These are phyloP conservation scores for Phlogophora meticulosa DNA, from an alignment of 2,888 invertebrate genomes.

Conservation along the genomic window DNA sequence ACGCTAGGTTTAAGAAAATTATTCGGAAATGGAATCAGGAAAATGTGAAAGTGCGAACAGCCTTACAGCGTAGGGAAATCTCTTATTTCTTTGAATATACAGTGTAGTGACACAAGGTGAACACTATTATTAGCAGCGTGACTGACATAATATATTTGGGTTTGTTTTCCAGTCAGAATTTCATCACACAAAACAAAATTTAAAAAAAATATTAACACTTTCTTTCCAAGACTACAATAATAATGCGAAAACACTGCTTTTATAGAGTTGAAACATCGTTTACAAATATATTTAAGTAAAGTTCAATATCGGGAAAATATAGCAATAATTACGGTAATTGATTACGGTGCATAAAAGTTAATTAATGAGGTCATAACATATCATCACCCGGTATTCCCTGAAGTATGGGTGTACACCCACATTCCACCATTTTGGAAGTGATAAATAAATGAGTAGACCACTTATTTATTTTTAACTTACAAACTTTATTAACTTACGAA, in stretches of 20 bases:
- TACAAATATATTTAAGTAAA: neutral
- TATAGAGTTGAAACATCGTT: neutral
- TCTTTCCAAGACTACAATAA: neutral
- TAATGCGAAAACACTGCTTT: neutral
- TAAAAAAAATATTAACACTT: neutral
- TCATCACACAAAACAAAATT: slow-evolving; percentile 7
- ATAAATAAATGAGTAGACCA: slow-evolving; percentile 2
- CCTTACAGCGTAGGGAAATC: too few species aligned
- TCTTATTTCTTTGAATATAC: neutral
- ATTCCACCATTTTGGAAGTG: neutral
- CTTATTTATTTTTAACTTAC: too few species aligned
- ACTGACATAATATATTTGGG: neutral
- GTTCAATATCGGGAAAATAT: neutral
- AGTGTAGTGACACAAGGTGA: neutral
- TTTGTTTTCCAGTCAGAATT: slow-evolving; percentile 6
- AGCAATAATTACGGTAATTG: neutral
- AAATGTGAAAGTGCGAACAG: too few species aligned
- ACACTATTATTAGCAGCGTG: slow-evolving; percentile 8
- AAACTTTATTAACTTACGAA: slow-evolving; percentile 37
- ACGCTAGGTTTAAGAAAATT: too few species aligned
- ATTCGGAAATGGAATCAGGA: too few species aligned
- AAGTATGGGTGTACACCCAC: slow-evolving; percentile 5
- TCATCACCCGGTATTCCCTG: neutral
- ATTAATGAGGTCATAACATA: slow-evolving; percentile 2
- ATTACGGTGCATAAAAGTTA: slow-evolving; percentile 5